Base-by-base conservation (phyloP, 2,797 vertebrate species). In the Typhlichthys subterraneus region DNA sequence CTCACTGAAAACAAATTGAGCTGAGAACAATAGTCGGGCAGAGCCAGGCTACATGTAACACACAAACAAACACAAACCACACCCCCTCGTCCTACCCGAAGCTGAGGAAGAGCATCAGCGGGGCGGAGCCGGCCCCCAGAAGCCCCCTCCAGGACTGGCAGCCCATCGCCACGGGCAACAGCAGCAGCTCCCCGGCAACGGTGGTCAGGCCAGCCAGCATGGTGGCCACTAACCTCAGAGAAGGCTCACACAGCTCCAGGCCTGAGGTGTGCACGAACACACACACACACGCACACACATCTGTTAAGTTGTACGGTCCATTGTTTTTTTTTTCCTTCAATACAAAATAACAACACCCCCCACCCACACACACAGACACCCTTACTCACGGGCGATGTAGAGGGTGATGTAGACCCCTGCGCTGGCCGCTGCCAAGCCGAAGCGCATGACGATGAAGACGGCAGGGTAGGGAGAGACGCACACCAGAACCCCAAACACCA, bases 221-320 rank as follows among this genome's bases (percentile, higher is more conserved):
- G 69, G 94, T 93, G 17, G 85, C 92, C 70, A 92, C 64, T 67
- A 96, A 89, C 73, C 95, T 82, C 78, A 94, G 86, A 1, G 94
- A 93, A 1, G 94, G 94, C 55, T 95, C 94, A n/a, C 95, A 96
- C 68, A 96, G 91, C 82, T 96, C 95, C 90, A 96, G 80, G 73
- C 95, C 95, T 96, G 80, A 47, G 4, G 14, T 29, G 14, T 29
- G 17, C 63, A 65, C 64, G 86, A 49, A 84, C 58, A 77, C 52
- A 66, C 49, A 50, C 12, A 12, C 4, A 13, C 4, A n/a, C 31
- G 29, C 2, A 53, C 7, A 13, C 1, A 17, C 6, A 19, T n/a
- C 42, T 1, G 23, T 29, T 29, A 29, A 29, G 23, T 29, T 29
- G 23, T 29, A 29, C 23, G 23, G 23, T 4, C 23, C 4, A 29